Percentiles rank a stretch among this genome's conserved stretches.
phyloP scores from a whole-genome alignment of 2,113 vertebrate genomes.

The Trematomus loennbergii region DNA sequence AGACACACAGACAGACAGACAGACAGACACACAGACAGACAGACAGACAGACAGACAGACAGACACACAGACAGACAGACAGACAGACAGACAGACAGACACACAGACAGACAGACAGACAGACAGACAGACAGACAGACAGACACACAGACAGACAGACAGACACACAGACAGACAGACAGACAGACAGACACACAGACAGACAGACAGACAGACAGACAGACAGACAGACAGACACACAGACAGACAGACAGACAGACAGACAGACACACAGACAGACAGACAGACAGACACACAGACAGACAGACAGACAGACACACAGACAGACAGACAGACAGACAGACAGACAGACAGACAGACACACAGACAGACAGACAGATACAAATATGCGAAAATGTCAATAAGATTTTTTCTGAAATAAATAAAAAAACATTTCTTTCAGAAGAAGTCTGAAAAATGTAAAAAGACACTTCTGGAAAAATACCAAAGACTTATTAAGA shows the following conservation, averaged over 20 bases:
- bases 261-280: neutral
- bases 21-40: neutral
- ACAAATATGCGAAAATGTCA: too few species aligned
- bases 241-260: neutral
- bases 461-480: too few species aligned
- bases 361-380: too few species aligned
- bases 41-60: neutral
- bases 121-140: neutral
- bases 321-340: too few species aligned
- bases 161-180: conserved; percentile 11
- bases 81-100: neutral
- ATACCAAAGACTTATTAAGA: too few species aligned
- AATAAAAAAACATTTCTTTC: too few species aligned
- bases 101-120: neutral
- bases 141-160: neutral
- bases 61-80: neutral
- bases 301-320: too few species aligned
- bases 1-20: neutral
- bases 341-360: too few species aligned
- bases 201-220: neutral
- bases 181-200: neutral
- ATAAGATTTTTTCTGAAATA: too few species aligned
- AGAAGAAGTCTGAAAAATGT: too few species aligned
- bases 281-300: neutral
- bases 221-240: neutral